These are phyloP conservation scores for Holotrichia oblita DNA, from an alignment of 1,140 invertebrate genomes.

Conservation along the genomic window DNA sequence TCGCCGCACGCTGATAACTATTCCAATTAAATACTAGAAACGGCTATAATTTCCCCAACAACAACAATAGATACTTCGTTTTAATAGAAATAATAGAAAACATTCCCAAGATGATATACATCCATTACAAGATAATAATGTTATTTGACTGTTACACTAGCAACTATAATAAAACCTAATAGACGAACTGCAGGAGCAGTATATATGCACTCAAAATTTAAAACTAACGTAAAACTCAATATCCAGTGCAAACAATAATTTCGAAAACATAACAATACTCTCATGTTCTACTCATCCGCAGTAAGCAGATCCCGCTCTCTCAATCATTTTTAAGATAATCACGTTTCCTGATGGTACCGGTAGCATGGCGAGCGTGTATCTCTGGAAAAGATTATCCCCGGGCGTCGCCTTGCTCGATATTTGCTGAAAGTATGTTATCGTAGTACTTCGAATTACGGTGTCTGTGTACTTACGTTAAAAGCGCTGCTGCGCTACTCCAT, in stretches of 20 bases:
- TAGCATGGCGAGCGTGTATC: not conserved
- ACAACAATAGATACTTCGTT: too few species aligned
- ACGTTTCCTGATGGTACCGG: not conserved
- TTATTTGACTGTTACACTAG: not conserved
- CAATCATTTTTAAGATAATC: constrained; percentile 15
- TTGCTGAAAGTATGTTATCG: constrained; percentile 6
- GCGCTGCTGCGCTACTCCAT: not conserved
- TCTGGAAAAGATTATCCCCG: not conserved
- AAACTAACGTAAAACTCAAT: constrained; percentile 1
- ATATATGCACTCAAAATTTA: constrained; percentile 1
- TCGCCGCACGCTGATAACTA: too few species aligned
- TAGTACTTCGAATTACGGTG: constrained; percentile 18
- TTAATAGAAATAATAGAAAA: not conserved
- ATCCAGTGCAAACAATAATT: constrained; percentile 29
- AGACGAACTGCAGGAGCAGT: not conserved
- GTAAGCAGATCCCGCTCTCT: not conserved
- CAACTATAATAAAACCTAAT: not conserved
- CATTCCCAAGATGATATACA: not conserved
- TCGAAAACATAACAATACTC: constrained; percentile 30
- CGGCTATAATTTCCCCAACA: too few species aligned
- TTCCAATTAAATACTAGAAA: too few species aligned
- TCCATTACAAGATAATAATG: not conserved
- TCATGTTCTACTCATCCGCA: not conserved
- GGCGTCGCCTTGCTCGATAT: not conserved
- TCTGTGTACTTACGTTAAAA: constrained; percentile 26